Base-by-base conservation (phyloP, 2,888 invertebrate species). In the Ornithoptera priamus region DNA sequence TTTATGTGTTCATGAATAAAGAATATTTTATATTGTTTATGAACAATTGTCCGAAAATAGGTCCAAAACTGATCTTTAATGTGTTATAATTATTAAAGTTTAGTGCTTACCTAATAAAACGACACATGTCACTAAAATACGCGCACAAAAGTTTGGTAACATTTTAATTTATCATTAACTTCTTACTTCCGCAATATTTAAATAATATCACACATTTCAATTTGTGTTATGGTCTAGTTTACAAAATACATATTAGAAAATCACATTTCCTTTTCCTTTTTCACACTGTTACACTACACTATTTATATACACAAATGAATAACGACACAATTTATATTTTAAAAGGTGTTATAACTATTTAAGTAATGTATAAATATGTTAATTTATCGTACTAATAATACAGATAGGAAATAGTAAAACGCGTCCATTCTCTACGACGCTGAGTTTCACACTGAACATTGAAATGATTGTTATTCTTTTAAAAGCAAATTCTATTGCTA, bases 91-190 rank as follows among this genome's bases (percentile, higher is more conserved):
- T 50, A 60, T 18, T 63, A 24, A 50, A 24, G 15, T 63, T 6
- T 10, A 18, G 4, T 56, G 70, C 85, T 83, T 75, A 85, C 85
- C 82, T 60, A 82, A 71, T 62, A 81, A 74, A 66, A 82, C 71
- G 24, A 82, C 72, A 63, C 77, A 80, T 42, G 77, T 71, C 18
- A 75, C 74, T 73, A 81, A 80, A 73, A 81, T 60, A 68, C 74
- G 71, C 30, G 78, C 71, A 75, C 78, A 80, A 78, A 77, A 77
- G 70, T 63, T 64, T 53, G 15, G 56, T 74, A 72, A 78, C 73
- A 74, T 85, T 84, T 82, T 76, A 75, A 77, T 62, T 7, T 62
- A 76, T 24, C 62, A 75, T 46, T 65, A 59, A 20, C n/a, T 20
- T n/a, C 0, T 56, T 20, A 62, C 7, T 46, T 66, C 46, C 50